Percentiles rank a stretch among this genome's conserved stretches.
Evolutionary conservation across 2,888 invertebrate genomes (phyloP).

Genomic region (Scelioninae gen. 1): DNA sequence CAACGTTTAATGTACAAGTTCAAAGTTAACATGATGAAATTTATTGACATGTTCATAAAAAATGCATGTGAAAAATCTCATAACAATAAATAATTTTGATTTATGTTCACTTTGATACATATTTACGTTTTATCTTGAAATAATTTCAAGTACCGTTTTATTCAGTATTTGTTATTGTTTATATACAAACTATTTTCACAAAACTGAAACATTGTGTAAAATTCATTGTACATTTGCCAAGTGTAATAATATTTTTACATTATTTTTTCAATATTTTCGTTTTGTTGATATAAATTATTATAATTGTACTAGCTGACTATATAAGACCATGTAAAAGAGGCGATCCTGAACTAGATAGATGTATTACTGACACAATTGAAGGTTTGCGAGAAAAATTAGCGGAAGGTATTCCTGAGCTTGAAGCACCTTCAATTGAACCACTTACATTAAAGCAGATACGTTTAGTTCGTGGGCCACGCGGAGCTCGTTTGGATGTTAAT

Average conservation of each 20-base stretch:
- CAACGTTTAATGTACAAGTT: slow-evolving; percentile 21
- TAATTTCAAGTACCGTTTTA: neutral
- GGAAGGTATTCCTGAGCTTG: slow-evolving; percentile 88
- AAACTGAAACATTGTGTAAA: neutral
- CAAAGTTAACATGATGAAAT: slow-evolving; percentile 23
- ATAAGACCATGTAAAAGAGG: slow-evolving; percentile 88
- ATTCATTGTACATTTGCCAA: neutral
- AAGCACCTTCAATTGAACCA: slow-evolving; percentile 89
- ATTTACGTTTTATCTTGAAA: neutral
- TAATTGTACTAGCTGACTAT: slow-evolving; percentile 86
- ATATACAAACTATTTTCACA: neutral
- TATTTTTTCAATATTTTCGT: neutral
- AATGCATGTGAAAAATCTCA: neutral
- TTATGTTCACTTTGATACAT: neutral
- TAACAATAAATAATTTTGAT: slow-evolving; percentile 9
- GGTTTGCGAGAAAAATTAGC: slow-evolving; percentile 86
- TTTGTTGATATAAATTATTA: neutral
- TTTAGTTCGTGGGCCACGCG: slow-evolving; percentile 86
- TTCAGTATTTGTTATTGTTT: neutral
- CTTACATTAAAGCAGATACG: slow-evolving; percentile 87
- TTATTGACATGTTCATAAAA: neutral
- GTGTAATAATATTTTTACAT: neutral
- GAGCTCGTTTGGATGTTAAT: slow-evolving; percentile 84
- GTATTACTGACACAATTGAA: slow-evolving; percentile 87
- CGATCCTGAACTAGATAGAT: slow-evolving; percentile 87